These are phyloP conservation scores for Phocoena phocoena DNA, from an alignment of 2,113 vertebrate genomes.

Conservation along the genomic window DNA sequence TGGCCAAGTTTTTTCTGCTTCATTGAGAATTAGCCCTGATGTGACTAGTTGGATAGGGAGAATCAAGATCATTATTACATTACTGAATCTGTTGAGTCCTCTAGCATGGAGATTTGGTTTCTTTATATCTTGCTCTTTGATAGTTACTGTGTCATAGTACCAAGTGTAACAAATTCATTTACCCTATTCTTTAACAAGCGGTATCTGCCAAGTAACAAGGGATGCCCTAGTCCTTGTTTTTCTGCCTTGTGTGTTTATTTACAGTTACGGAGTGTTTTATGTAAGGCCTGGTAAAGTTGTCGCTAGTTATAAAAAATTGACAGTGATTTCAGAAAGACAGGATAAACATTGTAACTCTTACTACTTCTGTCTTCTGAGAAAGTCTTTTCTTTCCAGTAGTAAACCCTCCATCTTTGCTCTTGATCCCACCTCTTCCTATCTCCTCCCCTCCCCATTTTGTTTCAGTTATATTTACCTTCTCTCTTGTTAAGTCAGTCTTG, in stretches of 20 bases:
- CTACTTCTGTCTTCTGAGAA: neutral
- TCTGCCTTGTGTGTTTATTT: neutral
- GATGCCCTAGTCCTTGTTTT: neutral
- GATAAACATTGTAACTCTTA: neutral
- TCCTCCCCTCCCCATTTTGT: neutral
- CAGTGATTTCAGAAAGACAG: neutral
- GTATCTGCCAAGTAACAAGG: neutral
- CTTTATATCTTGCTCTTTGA: neutral
- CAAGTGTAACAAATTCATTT: neutral
- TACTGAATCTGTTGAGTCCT: neutral
- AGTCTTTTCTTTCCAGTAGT: neutral
- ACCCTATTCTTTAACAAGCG: neutral
- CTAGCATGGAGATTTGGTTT: neutral
- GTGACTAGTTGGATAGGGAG: neutral
- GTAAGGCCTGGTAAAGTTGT: neutral
- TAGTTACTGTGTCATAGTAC: neutral
- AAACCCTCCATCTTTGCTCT: neutral
- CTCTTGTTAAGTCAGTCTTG: neutral
- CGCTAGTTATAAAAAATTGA: neutral
- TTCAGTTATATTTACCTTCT: neutral
- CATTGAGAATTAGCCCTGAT: neutral
- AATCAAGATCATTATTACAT: neutral
- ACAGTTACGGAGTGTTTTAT: neutral
- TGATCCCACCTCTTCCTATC: neutral
- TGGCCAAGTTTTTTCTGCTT: neutral